Evolutionary conservation across 2,888 invertebrate genomes (phyloP).

Genomic region (Drosophila parthenogenetica): DNA sequence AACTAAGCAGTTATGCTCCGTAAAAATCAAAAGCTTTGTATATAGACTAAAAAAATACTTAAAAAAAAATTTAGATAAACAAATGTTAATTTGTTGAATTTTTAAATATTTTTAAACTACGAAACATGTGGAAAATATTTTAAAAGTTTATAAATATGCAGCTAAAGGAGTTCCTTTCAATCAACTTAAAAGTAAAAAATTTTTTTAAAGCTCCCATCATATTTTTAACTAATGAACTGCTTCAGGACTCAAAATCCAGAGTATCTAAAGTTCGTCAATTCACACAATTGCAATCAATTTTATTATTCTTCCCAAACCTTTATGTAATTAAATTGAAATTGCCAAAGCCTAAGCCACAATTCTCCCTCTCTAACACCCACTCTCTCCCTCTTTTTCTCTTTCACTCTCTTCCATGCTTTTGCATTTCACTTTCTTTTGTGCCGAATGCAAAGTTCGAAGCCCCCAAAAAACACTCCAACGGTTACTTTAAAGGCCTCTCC

Average conservation of each 20-base stretch:
- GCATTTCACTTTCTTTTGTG: constrained; percentile 77
- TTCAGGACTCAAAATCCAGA: neutral
- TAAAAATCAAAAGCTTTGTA: too few species aligned
- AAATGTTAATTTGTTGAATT: too few species aligned
- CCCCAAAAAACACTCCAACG: constrained; percentile 51
- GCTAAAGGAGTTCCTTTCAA: too few species aligned
- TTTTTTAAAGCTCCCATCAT: neutral
- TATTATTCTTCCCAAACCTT: neutral
- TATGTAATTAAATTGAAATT: neutral
- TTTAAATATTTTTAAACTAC: too few species aligned
- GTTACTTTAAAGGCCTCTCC: constrained; percentile 61
- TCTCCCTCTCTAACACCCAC: neutral
- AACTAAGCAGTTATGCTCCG: too few species aligned
- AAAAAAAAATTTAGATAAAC: too few species aligned
- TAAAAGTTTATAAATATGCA: too few species aligned
- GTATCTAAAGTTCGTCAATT: neutral
- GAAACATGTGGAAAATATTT: too few species aligned
- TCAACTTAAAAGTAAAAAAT: neutral
- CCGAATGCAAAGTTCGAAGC: constrained; percentile 69
- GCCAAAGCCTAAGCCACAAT: constrained; percentile 8
- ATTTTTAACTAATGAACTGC: too few species aligned
- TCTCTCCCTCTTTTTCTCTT: neutral
- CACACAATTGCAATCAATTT: neutral
- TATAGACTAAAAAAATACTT: too few species aligned
- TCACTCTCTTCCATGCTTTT: constrained; percentile 11